phyloP scores from a whole-genome alignment of 2,797 vertebrate species.

The Lycodopsis pacificus region DNA sequence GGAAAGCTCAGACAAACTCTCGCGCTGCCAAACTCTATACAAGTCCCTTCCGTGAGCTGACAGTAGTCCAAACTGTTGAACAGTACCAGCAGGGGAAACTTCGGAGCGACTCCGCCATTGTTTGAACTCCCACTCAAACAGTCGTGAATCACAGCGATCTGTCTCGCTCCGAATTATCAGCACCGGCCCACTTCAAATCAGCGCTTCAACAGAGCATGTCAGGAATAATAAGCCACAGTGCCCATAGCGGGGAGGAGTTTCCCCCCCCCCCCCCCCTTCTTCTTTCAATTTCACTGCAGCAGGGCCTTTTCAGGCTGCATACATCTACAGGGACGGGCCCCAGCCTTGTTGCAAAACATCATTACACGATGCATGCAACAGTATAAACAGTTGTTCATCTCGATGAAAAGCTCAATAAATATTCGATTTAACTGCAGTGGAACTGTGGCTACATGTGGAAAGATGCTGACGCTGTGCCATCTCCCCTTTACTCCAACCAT shows the following conservation, averaged over 20 bases:
- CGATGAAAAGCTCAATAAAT: constrained; percentile 72
- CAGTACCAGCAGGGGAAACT: constrained; percentile 57
- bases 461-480: constrained; percentile 53
- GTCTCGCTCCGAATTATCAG: constrained; percentile 52
- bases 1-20: constrained; percentile 38
- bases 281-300: constrained; percentile 7
- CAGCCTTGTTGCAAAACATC: constrained; percentile 66
- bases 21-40: constrained; percentile 35
- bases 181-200: constrained; percentile 57
- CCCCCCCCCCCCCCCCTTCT: neutral
- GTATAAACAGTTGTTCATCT: constrained; percentile 72
- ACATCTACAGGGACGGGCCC: constrained; percentile 27
- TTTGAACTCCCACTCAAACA: constrained; percentile 66
- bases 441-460: constrained; percentile 41
- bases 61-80: constrained; percentile 45
- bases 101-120: constrained; percentile 45
- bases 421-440: constrained; percentile 42
- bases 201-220: constrained; percentile 64
- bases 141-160: constrained; percentile 63
- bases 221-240: constrained; percentile 73
- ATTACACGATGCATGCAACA: constrained; percentile 66
- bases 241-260: constrained; percentile 6
- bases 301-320: constrained; percentile 18
- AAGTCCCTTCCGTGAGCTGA: constrained; percentile 39
- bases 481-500: constrained; percentile 49